phyloP scores from a whole-genome alignment of 2,797 vertebrate species.

The Sarcoramphus papa region DNA sequence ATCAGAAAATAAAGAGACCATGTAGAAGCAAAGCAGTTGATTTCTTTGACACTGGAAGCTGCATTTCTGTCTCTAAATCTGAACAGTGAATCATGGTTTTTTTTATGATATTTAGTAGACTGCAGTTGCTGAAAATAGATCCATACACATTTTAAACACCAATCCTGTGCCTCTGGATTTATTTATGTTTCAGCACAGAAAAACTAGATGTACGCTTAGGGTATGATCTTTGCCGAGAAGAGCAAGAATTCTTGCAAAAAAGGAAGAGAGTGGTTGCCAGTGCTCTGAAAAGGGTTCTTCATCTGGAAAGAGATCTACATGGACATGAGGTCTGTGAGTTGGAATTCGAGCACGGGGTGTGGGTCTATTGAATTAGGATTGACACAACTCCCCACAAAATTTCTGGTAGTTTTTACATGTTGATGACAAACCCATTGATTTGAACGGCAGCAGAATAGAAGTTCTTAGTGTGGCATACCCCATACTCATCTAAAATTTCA shows the following conservation, averaged over 20 bases:
- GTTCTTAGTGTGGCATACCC: background rate
- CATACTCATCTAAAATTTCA: background rate
- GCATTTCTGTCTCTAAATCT: background rate
- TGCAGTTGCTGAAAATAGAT: background rate
- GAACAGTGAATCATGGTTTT: background rate
- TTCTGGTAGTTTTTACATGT: background rate
- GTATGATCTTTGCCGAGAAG: slow-evolving; percentile 73
- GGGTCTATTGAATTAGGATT: background rate
- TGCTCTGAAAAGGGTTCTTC: slow-evolving; percentile 74
- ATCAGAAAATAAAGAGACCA: background rate
- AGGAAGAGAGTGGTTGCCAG: slow-evolving; percentile 74
- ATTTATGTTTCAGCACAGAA: slow-evolving; percentile 59
- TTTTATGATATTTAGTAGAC: background rate
- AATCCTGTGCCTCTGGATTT: background rate
- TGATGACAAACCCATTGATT: background rate
- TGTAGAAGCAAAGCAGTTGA: background rate
- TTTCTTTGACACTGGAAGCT: background rate
- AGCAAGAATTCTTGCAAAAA: slow-evolving; percentile 77
- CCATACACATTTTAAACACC: background rate
- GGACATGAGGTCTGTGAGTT: slow-evolving; percentile 71
- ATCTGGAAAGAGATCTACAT: slow-evolving; percentile 65
- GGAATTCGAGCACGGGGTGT: background rate
- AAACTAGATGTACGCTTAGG: slow-evolving; percentile 78
- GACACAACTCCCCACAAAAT: background rate
- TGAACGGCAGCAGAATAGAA: background rate